These are phyloP conservation scores for Asteroscopus sphinx DNA, from an alignment of 2,888 invertebrate species.

Conservation along the genomic window DNA sequence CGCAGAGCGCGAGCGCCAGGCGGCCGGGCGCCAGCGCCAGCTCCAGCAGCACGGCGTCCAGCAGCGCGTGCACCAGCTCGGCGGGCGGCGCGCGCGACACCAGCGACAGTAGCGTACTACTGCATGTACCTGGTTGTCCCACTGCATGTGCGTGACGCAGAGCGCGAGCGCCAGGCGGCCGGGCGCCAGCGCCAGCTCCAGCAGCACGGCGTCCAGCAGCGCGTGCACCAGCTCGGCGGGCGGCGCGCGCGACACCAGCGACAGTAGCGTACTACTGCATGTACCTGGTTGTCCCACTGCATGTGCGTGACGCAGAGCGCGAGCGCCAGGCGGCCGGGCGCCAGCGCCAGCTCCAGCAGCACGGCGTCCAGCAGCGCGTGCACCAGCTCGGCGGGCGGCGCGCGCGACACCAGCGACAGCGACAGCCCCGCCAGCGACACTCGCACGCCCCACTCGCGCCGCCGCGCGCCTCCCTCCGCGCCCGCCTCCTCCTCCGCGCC, in stretches of 20 bases:
- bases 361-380: constrained; percentile 93
- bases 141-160: constrained; percentile 94
- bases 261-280: too few species aligned
- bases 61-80: too few species aligned
- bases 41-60: too few species aligned
- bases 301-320: constrained; percentile 94
- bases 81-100: too few species aligned
- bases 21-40: too few species aligned
- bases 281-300: constrained; percentile 96
- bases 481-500: constrained; percentile 64
- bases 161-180: constrained; percentile 90
- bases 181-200: constrained; percentile 87
- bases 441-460: constrained; percentile 91
- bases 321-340: constrained; percentile 79
- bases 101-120: too few species aligned
- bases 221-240: constrained; percentile 95
- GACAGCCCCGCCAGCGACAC: constrained; percentile 92
- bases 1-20: too few species aligned
- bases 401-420: constrained; percentile 93
- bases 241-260: constrained; percentile 93
- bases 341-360: constrained; percentile 89
- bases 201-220: constrained; percentile 91
- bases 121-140: constrained; percentile 95
- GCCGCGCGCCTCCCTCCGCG: constrained; percentile 49
- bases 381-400: constrained; percentile 94